Evolutionary conservation across 2,797 vertebrate species (phyloP).

Genomic region (Leuciscus waleckii): DNA sequence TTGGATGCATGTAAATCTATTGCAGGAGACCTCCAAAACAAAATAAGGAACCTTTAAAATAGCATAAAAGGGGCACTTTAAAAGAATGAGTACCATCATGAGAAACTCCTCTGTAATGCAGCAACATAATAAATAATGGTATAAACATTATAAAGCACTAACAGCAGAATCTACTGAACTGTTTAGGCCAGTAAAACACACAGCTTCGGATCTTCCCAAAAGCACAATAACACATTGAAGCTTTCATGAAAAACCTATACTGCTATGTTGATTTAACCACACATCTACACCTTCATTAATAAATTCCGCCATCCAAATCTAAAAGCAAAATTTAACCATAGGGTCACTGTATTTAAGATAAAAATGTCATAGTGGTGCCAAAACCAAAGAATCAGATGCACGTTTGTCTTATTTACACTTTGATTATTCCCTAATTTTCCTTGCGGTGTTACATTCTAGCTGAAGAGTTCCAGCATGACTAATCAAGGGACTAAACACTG

Average conservation of each 20-base stretch:
- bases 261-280: neutral
- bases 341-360: neutral
- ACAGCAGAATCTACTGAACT: neutral
- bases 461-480: slow-evolving; percentile 29
- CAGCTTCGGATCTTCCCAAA: neutral
- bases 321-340: neutral
- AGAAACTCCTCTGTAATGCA: neutral
- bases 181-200: neutral
- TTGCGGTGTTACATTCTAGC: slow-evolving; percentile 31
- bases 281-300: neutral
- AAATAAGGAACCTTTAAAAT: neutral
- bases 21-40: neutral
- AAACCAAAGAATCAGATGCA: neutral
- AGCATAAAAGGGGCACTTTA: neutral
- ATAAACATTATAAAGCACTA: neutral
- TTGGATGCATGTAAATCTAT: neutral
- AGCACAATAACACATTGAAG: neutral
- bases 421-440: slow-evolving; percentile 38
- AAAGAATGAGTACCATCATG: too few species aligned
- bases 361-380: neutral
- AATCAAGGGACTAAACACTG: slow-evolving; percentile 44
- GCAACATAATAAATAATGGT: neutral
- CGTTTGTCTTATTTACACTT: slow-evolving; percentile 36
- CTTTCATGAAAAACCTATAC: neutral
- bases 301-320: neutral